A percentile compares a stretch with the other conserved stretches of the same genome.
These are phyloP conservation scores for Apteryx owenii DNA, from an alignment of 2,113 vertebrate species.

Conservation along the genomic window DNA sequence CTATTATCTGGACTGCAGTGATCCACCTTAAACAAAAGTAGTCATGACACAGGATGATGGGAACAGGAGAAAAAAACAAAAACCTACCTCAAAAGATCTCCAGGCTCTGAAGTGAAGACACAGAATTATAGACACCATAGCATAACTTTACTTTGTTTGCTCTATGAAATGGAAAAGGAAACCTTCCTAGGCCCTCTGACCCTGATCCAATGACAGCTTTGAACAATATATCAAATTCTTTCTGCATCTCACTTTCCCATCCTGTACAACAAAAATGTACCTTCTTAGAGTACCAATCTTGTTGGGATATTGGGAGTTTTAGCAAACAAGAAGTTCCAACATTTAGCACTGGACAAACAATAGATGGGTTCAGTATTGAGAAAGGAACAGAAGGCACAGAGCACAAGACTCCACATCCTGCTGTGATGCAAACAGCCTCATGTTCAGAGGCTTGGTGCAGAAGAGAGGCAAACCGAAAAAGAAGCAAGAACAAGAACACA, in stretches of 20 bases:
- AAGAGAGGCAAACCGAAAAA: background rate
- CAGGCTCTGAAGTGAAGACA: background rate
- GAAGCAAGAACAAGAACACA: background rate
- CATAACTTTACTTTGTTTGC: background rate
- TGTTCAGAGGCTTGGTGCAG: background rate
- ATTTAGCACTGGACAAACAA: background rate
- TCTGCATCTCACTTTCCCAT: background rate
- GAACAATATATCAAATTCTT: background rate
- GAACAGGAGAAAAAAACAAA: background rate
- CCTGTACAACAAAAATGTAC: background rate
- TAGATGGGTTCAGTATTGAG: background rate
- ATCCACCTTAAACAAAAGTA: background rate
- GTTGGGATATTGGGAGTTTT: background rate
- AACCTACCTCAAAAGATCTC: background rate
- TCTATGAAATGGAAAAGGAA: background rate
- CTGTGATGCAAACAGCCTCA: background rate
- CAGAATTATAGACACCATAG: background rate
- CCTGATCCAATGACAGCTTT: background rate
- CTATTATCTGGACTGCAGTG: background rate
- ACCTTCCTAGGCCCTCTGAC: background rate
- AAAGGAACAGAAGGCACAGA: background rate
- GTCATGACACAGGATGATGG: background rate
- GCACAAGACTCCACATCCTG: background rate
- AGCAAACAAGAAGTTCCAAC: background rate
- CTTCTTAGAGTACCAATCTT: background rate